phyloP scores from a whole-genome alignment of 2,113 vertebrate genomes.

The Festucalex cinctus region DNA sequence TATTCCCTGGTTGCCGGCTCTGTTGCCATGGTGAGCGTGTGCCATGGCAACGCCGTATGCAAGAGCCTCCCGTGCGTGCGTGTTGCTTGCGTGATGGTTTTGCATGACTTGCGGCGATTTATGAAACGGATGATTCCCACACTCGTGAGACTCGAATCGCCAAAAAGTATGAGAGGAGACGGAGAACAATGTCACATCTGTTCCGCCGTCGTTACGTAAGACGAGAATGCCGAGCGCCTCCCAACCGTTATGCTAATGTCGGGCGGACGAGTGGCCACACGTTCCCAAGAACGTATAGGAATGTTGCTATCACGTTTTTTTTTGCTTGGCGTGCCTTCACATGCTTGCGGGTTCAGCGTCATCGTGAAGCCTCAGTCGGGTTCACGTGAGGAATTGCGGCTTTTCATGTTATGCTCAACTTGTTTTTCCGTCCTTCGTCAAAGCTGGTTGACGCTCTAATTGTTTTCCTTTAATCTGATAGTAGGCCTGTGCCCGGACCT shows the following conservation, averaged over 20 bases:
- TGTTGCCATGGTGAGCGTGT: conserved; percentile 71
- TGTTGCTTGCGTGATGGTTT: conserved; percentile 25
- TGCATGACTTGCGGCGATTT: neutral
- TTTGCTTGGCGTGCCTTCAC: conserved; percentile 23
- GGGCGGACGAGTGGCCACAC: conserved; percentile 16
- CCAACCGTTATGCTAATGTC: conserved; percentile 49
- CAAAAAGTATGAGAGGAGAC: conserved; percentile 12
- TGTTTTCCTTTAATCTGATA: conserved; percentile 10
- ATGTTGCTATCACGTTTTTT: conserved; percentile 30
- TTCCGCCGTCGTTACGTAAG: conserved; percentile 18
- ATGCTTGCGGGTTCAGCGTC: neutral
- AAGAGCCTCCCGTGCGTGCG: conserved; percentile 46
- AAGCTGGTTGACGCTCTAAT: conserved; percentile 7
- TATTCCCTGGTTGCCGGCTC: conserved; percentile 46
- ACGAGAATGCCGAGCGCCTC: conserved; percentile 42
- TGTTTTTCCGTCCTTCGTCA: conserved; percentile 21
- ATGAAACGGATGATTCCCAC: neutral
- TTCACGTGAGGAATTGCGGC: conserved; percentile 40
- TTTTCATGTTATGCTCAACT: conserved; percentile 29
- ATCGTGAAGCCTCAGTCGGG: conserved; percentile 37
- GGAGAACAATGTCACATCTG: conserved; percentile 35
- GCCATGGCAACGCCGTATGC: conserved; percentile 60
- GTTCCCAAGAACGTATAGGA: conserved; percentile 2
- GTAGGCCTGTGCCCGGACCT: conserved; percentile 17
- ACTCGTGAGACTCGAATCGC: conserved; percentile 9